A percentile compares a stretch with the other conserved stretches of the same genome.
Conservation (phyloP, 2,797 vertebrate genomes). For the Sphenodon punctatus region DNA sequence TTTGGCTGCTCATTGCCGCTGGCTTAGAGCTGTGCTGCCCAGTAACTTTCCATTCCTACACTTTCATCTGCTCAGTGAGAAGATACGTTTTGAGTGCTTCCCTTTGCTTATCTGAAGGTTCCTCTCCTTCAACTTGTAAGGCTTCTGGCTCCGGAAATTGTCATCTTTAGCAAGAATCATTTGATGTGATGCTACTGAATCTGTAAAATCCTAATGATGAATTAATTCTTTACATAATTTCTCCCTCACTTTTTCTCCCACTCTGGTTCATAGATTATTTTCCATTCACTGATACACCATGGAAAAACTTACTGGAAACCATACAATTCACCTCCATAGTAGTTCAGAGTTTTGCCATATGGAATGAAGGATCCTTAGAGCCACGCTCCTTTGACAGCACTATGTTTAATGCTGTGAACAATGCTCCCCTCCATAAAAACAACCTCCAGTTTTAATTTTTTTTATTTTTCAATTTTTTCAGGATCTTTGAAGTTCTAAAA, state of each 20-base stretch:
- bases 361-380: not conserved
- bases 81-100: not conserved
- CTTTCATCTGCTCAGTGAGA: fast-evolving
- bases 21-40: no score
- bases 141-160: not conserved
- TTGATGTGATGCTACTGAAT: not conserved
- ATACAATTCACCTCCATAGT: not conserved
- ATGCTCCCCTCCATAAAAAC: no score
- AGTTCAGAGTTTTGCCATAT: not conserved
- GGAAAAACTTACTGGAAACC: no score
- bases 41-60: no score
- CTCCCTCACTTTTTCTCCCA: no score
- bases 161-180: not conserved
- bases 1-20: no score
- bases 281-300: no score
- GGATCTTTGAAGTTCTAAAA: not conserved
- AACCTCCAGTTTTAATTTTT: not conserved
- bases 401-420: not conserved
- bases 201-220: no score
- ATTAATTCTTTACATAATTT: no score
- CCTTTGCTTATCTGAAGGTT: not conserved
- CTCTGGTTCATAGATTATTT: no score
- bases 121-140: not conserved
- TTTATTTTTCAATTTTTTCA: not conserved
- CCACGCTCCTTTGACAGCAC: not conserved